Base-by-base conservation (phyloP, 2,888 invertebrate genomes). In the Caenorhabditis virilis region DNA sequence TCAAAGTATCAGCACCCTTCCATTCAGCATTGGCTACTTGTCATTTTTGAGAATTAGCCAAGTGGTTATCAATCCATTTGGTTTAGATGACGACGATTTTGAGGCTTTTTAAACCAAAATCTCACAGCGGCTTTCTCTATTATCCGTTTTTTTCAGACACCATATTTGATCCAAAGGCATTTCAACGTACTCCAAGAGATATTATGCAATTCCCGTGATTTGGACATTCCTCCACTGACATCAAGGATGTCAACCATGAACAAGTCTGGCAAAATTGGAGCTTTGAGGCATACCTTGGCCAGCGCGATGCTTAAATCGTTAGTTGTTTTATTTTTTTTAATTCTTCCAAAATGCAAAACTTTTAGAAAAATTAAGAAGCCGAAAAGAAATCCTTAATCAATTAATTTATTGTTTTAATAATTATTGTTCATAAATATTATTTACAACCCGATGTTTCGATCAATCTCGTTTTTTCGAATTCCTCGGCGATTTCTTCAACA, bases 21-120 rank as follows among this genome's bases (percentile, higher is more conserved):
- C 61, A 2, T 47, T 55, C 13, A 58, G 38, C 27, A 42, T 63
- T 27, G 45, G 69, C 36, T 63, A 63, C 38, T 22, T 69, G 6
- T 57, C 66, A 36, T 72, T 66, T 51, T 51, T 69, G 1, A 55
- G 69, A 9, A 61, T 55, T 27, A 62, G 57, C 46, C 61, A 68
- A 48, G 69, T 71, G 0, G 54, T 74, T 11, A 41, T 71, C 39
- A 74, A 74, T 50, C 73, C 73, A 3, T 74, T 74, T 43, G 73
- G 73, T 9, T 36, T 35, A 4, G 73, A 74, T 55, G 70, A 70
- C 18, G 73, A 74, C 27, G 70, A 74, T 47, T 70, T 71, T 46
- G 73, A 73, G 51, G 67, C n/a, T n/a, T n/a, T n/a, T n/a, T n/a
- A n/a, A n/a, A n/a, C n/a, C n/a, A n/a, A n/a, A n/a, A n/a, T n/a